Percentiles rank a stretch among this genome's conserved stretches.
Evolutionary conservation across 37 sponge, comb jelly and placozoan species (phyloP).

Genomic region (Chondrilla cf. caribensis): DNA sequence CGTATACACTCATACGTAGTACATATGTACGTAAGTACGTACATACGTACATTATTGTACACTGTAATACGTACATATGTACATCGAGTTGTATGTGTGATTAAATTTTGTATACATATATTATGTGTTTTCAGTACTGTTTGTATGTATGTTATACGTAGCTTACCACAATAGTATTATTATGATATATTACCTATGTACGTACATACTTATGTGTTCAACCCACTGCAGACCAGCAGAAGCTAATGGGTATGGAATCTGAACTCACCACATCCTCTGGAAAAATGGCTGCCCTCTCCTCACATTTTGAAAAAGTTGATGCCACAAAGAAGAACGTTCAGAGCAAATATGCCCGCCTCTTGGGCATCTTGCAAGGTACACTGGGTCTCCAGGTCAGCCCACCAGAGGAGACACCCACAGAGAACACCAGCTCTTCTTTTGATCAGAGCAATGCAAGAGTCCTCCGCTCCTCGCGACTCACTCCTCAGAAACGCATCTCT

Average conservation of each 20-base stretch:
- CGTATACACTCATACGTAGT: too few relatives aligned
- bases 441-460: not conserved
- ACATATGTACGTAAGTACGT: too few relatives aligned
- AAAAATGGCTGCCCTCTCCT: slow-evolving; percentile 4
- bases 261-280: not conserved
- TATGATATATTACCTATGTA: too few relatives aligned
- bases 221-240: not conserved
- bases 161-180: too few relatives aligned
- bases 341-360: slow-evolving; percentile 19
- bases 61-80: too few relatives aligned
- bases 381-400: slow-evolving; percentile 28
- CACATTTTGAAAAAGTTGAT: slow-evolving; percentile 5
- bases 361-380: slow-evolving; percentile 43
- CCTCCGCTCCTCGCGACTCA: not conserved
- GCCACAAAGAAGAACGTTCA: slow-evolving; percentile 7
- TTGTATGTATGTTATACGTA: too few relatives aligned
- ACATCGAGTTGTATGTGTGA: too few relatives aligned
- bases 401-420: not conserved
- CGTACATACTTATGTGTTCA: too few relatives aligned
- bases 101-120: too few relatives aligned
- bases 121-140: too few relatives aligned
- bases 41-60: too few relatives aligned
- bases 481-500: not conserved
- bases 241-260: not conserved
- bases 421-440: not conserved